Evolutionary conservation across 2,888 invertebrate genomes (phyloP).

Genomic region (Pristionchus arcanus): DNA sequence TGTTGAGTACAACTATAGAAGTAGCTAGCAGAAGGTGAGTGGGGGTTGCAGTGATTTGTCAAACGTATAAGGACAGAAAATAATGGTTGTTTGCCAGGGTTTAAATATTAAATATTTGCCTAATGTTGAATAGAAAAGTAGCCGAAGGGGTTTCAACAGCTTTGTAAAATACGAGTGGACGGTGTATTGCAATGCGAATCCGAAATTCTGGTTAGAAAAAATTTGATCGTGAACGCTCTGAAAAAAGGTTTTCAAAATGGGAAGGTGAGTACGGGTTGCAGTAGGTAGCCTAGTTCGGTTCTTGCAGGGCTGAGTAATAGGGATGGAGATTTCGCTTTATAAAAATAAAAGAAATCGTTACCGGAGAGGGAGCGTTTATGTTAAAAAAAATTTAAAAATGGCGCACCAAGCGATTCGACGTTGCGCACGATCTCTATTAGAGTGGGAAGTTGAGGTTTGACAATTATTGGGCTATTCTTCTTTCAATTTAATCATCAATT

Average conservation of each 20-base stretch:
- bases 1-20: no score
- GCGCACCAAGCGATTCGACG: background rate
- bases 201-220: no score
- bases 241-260: no score
- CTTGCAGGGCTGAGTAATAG: slow-evolving; percentile 89
- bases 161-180: slow-evolving; percentile 80
- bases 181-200: background rate
- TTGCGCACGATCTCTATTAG: background rate
- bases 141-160: background rate
- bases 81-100: no score
- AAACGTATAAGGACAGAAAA: no score
- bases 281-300: slow-evolving; percentile 83
- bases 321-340: no score
- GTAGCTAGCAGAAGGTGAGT: no score
- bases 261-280: no score
- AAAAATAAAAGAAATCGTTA: no score
- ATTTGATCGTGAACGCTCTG: no score
- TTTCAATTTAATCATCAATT: background rate
- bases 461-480: no score
- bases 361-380: slow-evolving; percentile 84
- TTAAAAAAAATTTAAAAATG: background rate
- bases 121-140: background rate
- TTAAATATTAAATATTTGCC: no score
- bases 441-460: background rate
- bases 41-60: background rate